Percentiles rank a stretch among this genome's conserved stretches.
phyloP scores from a whole-genome alignment of 1,140 invertebrate species.

The Drosophila ananassae region DNA sequence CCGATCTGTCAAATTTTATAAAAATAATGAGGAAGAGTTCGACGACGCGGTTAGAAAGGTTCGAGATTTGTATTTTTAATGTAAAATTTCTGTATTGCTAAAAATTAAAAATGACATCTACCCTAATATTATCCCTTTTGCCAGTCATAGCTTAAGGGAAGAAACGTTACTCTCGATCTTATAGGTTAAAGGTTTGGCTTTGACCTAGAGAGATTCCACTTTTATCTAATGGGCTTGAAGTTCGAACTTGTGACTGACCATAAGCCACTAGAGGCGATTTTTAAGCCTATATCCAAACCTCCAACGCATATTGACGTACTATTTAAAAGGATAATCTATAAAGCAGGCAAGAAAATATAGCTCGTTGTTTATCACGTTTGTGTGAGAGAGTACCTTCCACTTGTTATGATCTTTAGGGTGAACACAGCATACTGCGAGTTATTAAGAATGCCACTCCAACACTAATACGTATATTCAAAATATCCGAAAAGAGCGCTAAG shows the following conservation, averaged over 20 bases:
- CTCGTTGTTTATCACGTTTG: background rate
- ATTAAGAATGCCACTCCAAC: too few relatives aligned
- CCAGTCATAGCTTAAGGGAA: constrained; percentile 21
- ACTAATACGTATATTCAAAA: too few relatives aligned
- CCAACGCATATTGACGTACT: constrained; percentile 22
- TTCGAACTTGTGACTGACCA: constrained; percentile 37
- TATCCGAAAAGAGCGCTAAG: too few relatives aligned
- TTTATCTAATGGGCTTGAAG: constrained; percentile 14
- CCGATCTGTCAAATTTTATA: too few relatives aligned
- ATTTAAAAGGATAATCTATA: constrained; percentile 12
- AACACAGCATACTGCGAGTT: too few relatives aligned
- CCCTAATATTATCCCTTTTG: constrained; percentile 28
- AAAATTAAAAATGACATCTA: constrained; percentile 7
- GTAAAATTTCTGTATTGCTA: constrained; percentile 25
- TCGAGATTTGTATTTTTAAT: too few relatives aligned
- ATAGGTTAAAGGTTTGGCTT: constrained; percentile 26
- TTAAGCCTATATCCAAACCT: constrained; percentile 26
- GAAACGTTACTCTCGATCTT: constrained; percentile 33
- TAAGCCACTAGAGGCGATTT: constrained; percentile 36
- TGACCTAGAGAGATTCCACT: constrained; percentile 24
- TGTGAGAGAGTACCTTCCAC: too few relatives aligned
- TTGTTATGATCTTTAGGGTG: too few relatives aligned
- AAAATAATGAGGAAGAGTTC: constrained; percentile 47
- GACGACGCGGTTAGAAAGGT: constrained; percentile 54
- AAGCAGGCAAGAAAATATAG: constrained; percentile 19